Evolutionary conservation across 2,888 invertebrate genomes (phyloP), one percentile per base, ranked within the genome.

Genomic region (Hemaris fuciformis): DNA sequence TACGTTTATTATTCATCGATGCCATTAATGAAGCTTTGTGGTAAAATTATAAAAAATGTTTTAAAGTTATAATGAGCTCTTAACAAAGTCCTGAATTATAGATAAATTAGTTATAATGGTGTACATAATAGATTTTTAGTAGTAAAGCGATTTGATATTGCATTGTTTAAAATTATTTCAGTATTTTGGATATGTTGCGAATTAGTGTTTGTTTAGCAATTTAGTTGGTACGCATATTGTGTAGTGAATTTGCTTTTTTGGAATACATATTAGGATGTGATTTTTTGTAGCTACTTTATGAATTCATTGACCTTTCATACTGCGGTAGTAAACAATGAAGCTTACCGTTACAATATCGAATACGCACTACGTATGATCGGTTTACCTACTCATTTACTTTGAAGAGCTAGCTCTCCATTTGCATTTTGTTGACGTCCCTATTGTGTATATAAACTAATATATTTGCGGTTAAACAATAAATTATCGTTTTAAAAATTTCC

Each of bases 401-500:
- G 41, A 75, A 77, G 80, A 79, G 80, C 83, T 85, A 83, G 83
- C 83, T 83, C 80, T 81, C 76, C 79, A 79, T 85, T 89, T 88
- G 90, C 90, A 90, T 92, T 90, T 92, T 88, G 88, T 91, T 91
- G 83, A 87, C 81, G 83, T 85, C 88, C 88, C 80, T 85, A 81
- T 83, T 68, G 76, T 92, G 89, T 92, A 91, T 82, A 92, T 91
- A 91, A 83, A 88, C 88, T 91, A 92, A 90, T 91, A 89, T 92
- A 90, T 89, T 87, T 88, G 84, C 82, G 84, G 91, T 91, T 92
- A 92, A 88, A 90, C 86, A 91, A 89, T 91, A 91, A 87, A 89
- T 85, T 87, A 89, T 91, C 90, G 91, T 91, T 92, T 88, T 80
- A 87, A 89, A 89, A 87, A 85, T 76, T 70, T 63, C 58, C 42